Conservation (phyloP, 1,140 invertebrate genomes). For the Drosophila albomicans region DNA sequence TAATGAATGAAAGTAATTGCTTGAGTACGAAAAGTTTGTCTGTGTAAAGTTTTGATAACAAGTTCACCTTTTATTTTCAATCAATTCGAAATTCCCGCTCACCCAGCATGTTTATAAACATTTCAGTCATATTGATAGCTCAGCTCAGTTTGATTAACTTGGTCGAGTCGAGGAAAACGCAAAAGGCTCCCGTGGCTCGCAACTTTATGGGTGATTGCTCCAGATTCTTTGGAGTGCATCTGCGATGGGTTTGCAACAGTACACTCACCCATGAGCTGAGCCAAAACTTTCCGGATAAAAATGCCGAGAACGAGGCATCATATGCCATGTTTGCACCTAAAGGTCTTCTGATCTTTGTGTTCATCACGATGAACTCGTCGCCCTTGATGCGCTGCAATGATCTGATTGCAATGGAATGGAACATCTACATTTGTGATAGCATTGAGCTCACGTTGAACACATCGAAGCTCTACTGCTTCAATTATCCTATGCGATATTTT, state of each 20-base stretch:
- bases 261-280: background rate
- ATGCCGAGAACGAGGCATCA: background rate
- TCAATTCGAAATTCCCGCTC: constrained; percentile 8
- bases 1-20: constrained; percentile 42
- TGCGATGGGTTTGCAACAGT: constrained; percentile 1
- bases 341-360: background rate
- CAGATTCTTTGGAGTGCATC: background rate
- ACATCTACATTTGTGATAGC: background rate
- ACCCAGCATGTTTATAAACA: constrained; percentile 13
- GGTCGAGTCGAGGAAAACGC: background rate
- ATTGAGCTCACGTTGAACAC: background rate
- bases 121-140: background rate
- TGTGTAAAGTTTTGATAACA: background rate
- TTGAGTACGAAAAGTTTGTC: background rate
- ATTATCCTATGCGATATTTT: constrained; percentile 12
- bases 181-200: no score
- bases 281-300: background rate
- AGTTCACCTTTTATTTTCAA: constrained; percentile 18
- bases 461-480: constrained; percentile 18
- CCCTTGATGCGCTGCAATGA: background rate
- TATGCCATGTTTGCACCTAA: constrained; percentile 15
- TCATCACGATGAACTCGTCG: constrained; percentile 28
- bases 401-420: background rate
- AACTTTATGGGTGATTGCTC: constrained; percentile 4
- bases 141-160: background rate